Conservation (phyloP, 2,113 vertebrate genomes). For the Lucifuga dentata region DNA sequence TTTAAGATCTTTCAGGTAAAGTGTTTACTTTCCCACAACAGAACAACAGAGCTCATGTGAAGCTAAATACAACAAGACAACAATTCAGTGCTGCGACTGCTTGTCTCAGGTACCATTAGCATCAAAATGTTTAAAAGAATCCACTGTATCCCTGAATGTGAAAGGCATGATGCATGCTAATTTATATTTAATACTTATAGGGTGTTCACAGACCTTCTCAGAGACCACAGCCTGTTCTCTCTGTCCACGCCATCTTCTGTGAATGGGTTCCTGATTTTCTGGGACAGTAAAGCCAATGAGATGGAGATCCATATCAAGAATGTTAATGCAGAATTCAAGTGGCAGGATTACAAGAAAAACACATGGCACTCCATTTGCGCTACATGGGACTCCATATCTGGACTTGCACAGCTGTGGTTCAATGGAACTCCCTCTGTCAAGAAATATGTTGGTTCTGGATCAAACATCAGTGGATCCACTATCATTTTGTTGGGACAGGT, state of each 20-base stretch:
- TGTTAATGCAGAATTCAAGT: not conserved
- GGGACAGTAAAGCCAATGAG: constrained; percentile 21
- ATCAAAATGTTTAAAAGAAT: not conserved
- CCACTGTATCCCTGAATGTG: not conserved
- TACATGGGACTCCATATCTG: constrained; percentile 64
- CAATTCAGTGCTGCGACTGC: constrained; percentile 44
- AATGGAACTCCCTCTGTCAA: constrained; percentile 40
- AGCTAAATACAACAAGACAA: not conserved
- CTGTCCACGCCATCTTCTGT: constrained; percentile 2
- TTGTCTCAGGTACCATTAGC: constrained; percentile 64
- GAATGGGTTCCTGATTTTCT: constrained; percentile 64
- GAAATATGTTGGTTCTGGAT: constrained; percentile 10
- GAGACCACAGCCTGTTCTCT: constrained; percentile 66
- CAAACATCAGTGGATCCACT: constrained; percentile 3
- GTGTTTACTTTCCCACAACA: constrained; percentile 72
- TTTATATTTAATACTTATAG: constrained; percentile 25
- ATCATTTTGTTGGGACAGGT: constrained; percentile 75
- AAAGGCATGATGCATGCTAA: not conserved
- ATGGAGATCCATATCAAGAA: constrained; percentile 24
- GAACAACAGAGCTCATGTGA: constrained; percentile 47
- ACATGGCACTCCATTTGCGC: constrained; percentile 71
- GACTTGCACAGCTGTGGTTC: constrained; percentile 71
- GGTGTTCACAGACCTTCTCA: constrained; percentile 69
- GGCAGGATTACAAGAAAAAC: constrained; percentile 59
- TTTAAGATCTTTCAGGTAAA: constrained; percentile 71